Percentiles rank a stretch among this genome's conserved stretches.
Conservation (phyloP, 2,113 vertebrate species). For the Calidris pugnax region DNA sequence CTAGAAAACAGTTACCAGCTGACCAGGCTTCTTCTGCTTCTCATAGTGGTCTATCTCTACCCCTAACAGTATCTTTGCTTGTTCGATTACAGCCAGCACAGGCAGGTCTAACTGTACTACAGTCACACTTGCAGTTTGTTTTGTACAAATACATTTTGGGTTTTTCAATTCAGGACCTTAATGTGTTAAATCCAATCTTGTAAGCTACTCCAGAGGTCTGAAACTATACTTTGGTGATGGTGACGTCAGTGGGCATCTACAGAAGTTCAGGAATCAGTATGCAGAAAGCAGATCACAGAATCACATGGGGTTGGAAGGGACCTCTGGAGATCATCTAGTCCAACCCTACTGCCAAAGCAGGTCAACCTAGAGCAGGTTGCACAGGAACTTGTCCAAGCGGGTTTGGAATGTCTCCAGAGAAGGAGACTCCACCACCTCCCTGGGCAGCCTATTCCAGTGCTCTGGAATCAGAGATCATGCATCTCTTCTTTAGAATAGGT, state of each 20-base stretch:
- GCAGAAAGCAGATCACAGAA: background rate
- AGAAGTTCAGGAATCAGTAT: background rate
- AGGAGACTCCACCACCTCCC: no score
- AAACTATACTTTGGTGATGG: fast-evolving
- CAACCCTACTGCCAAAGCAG: no score
- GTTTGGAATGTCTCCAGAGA: no score
- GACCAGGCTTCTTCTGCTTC: background rate
- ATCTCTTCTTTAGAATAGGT: background rate
- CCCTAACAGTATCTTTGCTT: background rate
- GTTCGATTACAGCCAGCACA: background rate
- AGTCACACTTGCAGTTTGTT: background rate
- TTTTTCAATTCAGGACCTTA: background rate
- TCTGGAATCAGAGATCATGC: no score
- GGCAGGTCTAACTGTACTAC: background rate
- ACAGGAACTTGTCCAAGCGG: no score
- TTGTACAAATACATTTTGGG: background rate
- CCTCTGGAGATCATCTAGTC: no score
- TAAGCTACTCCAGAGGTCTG: background rate
- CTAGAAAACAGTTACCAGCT: background rate
- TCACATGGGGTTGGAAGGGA: no score
- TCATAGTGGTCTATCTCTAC: background rate
- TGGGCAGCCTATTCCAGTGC: no score
- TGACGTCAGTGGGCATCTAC: background rate
- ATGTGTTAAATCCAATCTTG: background rate
- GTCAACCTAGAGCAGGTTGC: no score